These are phyloP conservation scores for Pangasius macronema DNA, from an alignment of 2,797 vertebrate species.

Conservation along the genomic window DNA sequence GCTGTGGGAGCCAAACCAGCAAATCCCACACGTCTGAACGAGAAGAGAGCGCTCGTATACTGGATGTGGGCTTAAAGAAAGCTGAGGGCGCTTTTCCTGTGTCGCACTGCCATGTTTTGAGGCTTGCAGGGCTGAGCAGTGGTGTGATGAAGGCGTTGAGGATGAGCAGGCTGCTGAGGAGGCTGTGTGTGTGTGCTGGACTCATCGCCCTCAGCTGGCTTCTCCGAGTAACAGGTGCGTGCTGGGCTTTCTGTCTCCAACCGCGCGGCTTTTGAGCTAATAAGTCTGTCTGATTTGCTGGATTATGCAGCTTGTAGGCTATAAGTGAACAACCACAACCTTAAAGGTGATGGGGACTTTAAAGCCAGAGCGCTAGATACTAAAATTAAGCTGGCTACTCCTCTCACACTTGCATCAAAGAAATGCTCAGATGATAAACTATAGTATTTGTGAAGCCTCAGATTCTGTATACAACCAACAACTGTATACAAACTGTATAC, in stretches of 20 bases:
- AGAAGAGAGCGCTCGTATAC: background rate
- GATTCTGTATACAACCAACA: too few relatives aligned
- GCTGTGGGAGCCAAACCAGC: slow-evolving; percentile 1
- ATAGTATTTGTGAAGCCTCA: background rate
- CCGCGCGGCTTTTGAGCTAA: too few relatives aligned
- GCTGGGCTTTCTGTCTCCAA: too few relatives aligned
- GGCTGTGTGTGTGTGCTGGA: slow-evolving; percentile 70
- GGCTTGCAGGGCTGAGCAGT: slow-evolving; percentile 33
- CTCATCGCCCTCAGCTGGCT: slow-evolving; percentile 69
- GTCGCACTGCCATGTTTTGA: slow-evolving; percentile 69
- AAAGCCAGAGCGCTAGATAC: too few relatives aligned
- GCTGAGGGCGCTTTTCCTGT: slow-evolving; percentile 18
- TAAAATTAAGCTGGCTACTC: background rate
- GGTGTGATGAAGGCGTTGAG: slow-evolving; percentile 72
- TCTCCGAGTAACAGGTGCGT: slow-evolving; percentile 70
- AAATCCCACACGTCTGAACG: background rate
- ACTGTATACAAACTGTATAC: too few relatives aligned
- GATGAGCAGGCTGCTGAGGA: slow-evolving; percentile 66
- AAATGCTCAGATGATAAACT: background rate
- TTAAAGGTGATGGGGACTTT: background rate
- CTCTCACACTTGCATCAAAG: background rate
- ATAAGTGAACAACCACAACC: background rate
- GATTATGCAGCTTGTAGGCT: background rate
- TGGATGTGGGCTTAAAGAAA: slow-evolving; percentile 24
- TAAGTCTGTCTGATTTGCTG: background rate